Evolutionary conservation across 2,797 vertebrate species (phyloP).

Genomic region (Lepidocolaptes lacrymiger): DNA sequence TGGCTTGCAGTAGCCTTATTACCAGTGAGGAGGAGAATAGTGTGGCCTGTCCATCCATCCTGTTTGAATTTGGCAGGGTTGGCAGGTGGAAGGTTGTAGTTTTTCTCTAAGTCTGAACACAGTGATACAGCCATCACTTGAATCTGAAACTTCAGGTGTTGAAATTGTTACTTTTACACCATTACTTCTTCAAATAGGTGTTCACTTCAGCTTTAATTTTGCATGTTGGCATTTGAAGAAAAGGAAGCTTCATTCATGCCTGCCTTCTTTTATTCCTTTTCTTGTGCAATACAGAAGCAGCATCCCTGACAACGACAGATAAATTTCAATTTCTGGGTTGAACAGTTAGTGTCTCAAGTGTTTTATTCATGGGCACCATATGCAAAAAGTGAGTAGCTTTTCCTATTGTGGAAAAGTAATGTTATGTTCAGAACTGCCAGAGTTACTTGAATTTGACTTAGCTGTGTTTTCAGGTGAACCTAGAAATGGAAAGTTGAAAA

Average conservation of each 20-base stretch:
- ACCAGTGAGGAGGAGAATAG: background rate
- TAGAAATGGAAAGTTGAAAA: constrained; percentile 78
- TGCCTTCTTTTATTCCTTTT: constrained; percentile 14
- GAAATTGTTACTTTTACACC: background rate
- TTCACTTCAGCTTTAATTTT: constrained; percentile 8
- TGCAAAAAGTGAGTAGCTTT: constrained; percentile 69
- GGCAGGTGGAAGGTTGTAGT: background rate
- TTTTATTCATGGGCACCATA: constrained; percentile 72
- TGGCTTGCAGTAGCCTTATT: background rate
- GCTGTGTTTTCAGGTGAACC: constrained; percentile 74
- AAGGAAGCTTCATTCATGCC: background rate
- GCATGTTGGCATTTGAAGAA: background rate
- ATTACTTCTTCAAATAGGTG: background rate
- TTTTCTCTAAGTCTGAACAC: background rate
- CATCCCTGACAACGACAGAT: background rate
- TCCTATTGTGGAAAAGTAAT: constrained; percentile 80
- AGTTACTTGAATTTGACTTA: constrained; percentile 82
- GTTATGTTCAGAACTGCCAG: constrained; percentile 86
- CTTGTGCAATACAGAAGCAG: background rate
- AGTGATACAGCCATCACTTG: background rate
- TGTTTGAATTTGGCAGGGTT: background rate
- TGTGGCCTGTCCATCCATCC: background rate
- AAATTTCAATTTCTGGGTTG: constrained; percentile 45
- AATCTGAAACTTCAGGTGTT: background rate
- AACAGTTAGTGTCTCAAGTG: constrained; percentile 18